Percentiles rank a stretch among this genome's conserved stretches.
These are phyloP conservation scores for Oncopeltus fasciatus DNA, from an alignment of 1,140 invertebrate genomes.

Conservation along the genomic window DNA sequence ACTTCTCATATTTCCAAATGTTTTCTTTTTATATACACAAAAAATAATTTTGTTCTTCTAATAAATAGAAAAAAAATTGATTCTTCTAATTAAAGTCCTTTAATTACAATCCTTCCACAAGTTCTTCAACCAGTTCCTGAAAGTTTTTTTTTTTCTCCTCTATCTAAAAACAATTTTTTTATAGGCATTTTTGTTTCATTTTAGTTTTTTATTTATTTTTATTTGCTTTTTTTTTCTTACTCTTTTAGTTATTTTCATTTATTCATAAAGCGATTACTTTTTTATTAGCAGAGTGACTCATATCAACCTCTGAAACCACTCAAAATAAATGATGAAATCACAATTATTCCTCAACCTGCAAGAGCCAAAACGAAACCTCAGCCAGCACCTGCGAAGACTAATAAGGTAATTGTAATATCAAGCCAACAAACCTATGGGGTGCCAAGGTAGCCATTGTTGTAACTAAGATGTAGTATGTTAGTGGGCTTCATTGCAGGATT, in stretches of 20 bases:
- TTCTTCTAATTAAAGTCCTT: too few relatives aligned
- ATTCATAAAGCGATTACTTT: conserved; percentile 2
- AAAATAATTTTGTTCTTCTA: too few relatives aligned
- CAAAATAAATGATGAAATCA: conserved; percentile 85
- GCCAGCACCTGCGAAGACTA: conserved; percentile 12
- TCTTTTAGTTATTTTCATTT: neutral
- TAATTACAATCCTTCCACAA: too few relatives aligned
- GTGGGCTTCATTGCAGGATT: too few relatives aligned
- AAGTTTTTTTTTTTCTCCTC: too few relatives aligned
- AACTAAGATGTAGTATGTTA: too few relatives aligned
- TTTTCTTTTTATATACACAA: too few relatives aligned
- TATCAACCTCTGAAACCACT: conserved; percentile 51
- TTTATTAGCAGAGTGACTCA: conserved; percentile 41
- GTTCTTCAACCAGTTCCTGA: too few relatives aligned
- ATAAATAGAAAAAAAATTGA: too few relatives aligned
- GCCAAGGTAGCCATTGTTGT: too few relatives aligned
- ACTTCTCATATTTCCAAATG: conserved; percentile 9
- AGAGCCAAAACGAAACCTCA: conserved; percentile 21
- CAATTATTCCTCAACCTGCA: conserved; percentile 74
- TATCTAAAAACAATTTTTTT: too few relatives aligned
- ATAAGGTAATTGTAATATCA: conserved; percentile 6
- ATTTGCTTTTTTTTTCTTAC: neutral
- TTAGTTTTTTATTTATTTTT: neutral
- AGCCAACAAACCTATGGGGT: too few relatives aligned
- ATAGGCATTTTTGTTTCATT: neutral